These are phyloP conservation scores for Pimephales promelas DNA, from an alignment of 2,113 vertebrate genomes.

Conservation along the genomic window DNA sequence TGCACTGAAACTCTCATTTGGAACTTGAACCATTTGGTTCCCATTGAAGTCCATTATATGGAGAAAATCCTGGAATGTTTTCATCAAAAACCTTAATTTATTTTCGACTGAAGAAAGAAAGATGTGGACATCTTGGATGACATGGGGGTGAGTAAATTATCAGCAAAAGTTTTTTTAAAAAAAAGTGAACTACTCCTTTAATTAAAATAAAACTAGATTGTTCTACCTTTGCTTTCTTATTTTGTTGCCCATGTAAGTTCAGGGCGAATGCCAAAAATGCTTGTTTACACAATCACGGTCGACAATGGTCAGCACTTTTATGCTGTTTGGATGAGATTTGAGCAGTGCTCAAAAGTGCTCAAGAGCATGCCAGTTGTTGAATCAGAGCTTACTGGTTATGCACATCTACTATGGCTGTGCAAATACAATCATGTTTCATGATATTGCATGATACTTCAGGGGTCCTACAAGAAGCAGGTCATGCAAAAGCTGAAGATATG, in stretches of 20 bases:
- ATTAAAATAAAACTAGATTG: background rate
- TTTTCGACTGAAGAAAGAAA: too few species aligned
- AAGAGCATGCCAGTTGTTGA: background rate
- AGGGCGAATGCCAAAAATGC: background rate
- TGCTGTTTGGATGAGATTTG: background rate
- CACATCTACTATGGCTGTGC: background rate
- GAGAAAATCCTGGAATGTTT: too few species aligned
- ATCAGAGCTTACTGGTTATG: background rate
- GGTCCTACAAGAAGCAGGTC: background rate
- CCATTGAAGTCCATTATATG: too few species aligned
- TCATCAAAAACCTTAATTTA: too few species aligned
- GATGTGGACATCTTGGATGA: too few species aligned
- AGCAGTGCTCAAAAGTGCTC: too few species aligned
- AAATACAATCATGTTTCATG: background rate
- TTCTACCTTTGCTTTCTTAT: slow-evolving; percentile 15
- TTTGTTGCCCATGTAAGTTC: background rate
- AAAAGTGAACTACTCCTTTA: too few species aligned
- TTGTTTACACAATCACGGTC: background rate
- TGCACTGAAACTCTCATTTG: too few species aligned
- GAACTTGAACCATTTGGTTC: too few species aligned
- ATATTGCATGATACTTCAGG: background rate
- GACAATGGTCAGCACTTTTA: background rate
- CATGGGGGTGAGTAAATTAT: too few species aligned
- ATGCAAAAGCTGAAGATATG: background rate
- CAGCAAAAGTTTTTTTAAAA: too few species aligned